Conservation (phyloP, 2,888 invertebrate genomes). For the Oscheius sp. region DNA sequence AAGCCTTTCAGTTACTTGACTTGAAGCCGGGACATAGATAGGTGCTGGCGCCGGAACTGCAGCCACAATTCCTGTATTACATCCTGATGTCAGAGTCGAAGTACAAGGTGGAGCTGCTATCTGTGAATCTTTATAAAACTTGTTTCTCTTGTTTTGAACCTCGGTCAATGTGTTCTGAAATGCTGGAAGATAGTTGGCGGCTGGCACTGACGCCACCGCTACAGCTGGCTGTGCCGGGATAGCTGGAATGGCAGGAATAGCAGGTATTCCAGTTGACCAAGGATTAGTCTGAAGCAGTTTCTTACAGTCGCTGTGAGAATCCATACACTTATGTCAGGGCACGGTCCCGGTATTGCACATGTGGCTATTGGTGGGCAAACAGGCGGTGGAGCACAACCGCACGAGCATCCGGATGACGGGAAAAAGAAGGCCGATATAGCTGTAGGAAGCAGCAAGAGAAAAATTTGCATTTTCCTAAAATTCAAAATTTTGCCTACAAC, state of each 20-base stretch:
- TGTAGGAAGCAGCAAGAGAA: slow-evolving; percentile 5
- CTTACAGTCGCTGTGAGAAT: not conserved
- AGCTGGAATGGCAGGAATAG: slow-evolving; percentile 15
- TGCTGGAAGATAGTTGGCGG: too few species aligned
- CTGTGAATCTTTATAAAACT: slow-evolving; percentile 20
- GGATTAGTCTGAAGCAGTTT: not conserved
- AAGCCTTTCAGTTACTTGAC: not conserved
- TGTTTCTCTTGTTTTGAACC: too few species aligned
- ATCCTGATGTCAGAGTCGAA: slow-evolving; percentile 30
- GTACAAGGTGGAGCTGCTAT: slow-evolving; percentile 17
- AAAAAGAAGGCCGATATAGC: slow-evolving; percentile 38
- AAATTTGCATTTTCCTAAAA: not conserved
- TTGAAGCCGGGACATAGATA: slow-evolving; percentile 20
- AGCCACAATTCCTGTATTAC: not conserved
- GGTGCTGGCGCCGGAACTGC: slow-evolving; percentile 13
- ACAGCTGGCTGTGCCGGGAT: slow-evolving; percentile 25
- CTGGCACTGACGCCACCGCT: slow-evolving; percentile 33
- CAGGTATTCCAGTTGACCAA: slow-evolving; percentile 12
- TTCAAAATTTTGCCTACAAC: too few species aligned
- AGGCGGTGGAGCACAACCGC: slow-evolving; percentile 42
- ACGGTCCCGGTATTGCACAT: slow-evolving; percentile 49
- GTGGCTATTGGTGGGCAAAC: slow-evolving; percentile 46
- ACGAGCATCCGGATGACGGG: slow-evolving; percentile 38
- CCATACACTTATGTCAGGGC: slow-evolving; percentile 23
- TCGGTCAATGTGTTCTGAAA: too few species aligned